A percentile compares a stretch with the other conserved stretches of the same genome.
These are phyloP conservation scores for Alca torda DNA, from an alignment of 2,797 vertebrate species.

Conservation along the genomic window DNA sequence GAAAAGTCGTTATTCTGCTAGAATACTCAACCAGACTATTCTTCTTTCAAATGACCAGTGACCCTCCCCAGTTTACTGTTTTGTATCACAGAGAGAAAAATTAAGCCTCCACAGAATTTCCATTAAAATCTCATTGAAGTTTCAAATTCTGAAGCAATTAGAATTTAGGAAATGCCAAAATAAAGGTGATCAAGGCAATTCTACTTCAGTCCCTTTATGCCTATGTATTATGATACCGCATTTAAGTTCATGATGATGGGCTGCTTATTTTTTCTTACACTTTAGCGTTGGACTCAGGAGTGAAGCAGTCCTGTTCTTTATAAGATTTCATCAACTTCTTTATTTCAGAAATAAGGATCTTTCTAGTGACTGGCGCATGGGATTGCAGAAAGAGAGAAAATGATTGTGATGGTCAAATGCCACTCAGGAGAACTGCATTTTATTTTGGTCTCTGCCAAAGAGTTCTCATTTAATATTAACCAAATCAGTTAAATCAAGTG, in stretches of 20 bases:
- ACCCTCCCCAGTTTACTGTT: not conserved
- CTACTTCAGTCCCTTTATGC: not conserved
- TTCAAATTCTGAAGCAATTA: not conserved
- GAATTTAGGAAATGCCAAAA: not conserved
- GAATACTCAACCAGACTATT: not conserved
- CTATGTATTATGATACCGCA: not conserved
- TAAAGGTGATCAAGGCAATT: not conserved
- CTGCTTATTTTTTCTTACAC: not conserved
- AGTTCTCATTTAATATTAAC: not conserved
- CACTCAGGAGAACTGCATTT: not conserved
- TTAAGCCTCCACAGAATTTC: not conserved
- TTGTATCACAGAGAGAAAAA: not conserved
- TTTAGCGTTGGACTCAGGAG: not conserved
- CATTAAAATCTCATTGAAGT: not conserved
- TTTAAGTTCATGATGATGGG: not conserved
- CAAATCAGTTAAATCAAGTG: not conserved
- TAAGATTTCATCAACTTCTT: not conserved
- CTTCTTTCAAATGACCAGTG: not conserved
- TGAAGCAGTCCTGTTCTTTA: not conserved
- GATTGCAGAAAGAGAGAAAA: not conserved
- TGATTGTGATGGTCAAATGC: not conserved
- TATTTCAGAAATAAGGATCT: not conserved
- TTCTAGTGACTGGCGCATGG: not conserved
- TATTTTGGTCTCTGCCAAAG: not conserved
- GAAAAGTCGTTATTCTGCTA: not conserved